Evolutionary conservation across 2,113 vertebrate genomes (phyloP), one percentile per base, ranked within the genome.

Genomic region (Xyliphius kryptos): DNA sequence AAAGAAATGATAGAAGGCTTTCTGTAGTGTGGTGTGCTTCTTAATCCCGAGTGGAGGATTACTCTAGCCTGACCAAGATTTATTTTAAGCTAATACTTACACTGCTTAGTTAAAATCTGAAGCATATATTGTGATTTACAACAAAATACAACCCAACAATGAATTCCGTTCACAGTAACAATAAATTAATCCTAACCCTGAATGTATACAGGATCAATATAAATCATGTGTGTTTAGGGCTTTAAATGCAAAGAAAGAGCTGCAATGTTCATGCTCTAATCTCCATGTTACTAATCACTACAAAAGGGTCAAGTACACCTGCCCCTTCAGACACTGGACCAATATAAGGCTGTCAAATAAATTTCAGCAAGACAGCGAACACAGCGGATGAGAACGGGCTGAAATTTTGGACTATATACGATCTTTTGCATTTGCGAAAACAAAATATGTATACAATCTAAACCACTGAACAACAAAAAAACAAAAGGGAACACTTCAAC

Each of bases 261-360:
- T 79, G 74, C 9, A n/a, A 66, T 74, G 80, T 55, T 32, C 19
- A 67, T 85, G 11, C 47, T 56, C 17, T 48, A 85, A 86, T 83
- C 83, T 82, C 63, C 79, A 83, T 84, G 78, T 72, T 77, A 70
- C 77, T 81, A 87, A 86, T 86, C 81, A 78, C 68, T 64, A 75
- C 76, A 80, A 76, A 75, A 73, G 73, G 83, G 78, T 82, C 75
- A 80, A 75, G 67, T 80, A 81, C 80, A 85, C 79, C 78, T 83
- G 82, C 76, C 77, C 66, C 71, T 71, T 63, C 26, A 57, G 61
- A 74, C 71, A 59, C 50, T 67, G 59, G 12, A 49, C 68, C 56
- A 51, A 56, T 66, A 73, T 63, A 68, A 71, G 65, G 57, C 50
- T 41, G 26, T 47, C 7, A 37, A 13, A 59, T 11, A 44, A 13